A percentile compares a stretch with the other conserved stretches of the same genome.
These are phyloP conservation scores for Leucopsar rothschildi DNA, from an alignment of 2,113 vertebrate genomes.

Conservation along the genomic window DNA sequence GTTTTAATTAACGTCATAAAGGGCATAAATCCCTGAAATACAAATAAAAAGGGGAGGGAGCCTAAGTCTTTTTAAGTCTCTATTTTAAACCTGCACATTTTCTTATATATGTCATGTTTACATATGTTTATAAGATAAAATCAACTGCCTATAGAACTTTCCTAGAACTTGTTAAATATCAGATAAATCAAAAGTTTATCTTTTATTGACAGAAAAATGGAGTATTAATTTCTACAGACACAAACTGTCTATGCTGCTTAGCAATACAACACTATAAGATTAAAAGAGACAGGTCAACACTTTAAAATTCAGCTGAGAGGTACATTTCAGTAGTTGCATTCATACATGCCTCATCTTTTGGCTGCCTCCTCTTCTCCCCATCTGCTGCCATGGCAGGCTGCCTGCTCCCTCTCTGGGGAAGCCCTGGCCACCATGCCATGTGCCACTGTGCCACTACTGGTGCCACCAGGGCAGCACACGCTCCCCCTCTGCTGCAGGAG, in stretches of 20 bases:
- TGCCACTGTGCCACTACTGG: background rate
- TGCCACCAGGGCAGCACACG: background rate
- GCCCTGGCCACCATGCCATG: background rate
- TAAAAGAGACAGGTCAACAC: conserved; percentile 18
- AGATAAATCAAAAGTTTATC: background rate
- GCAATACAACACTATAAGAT: background rate
- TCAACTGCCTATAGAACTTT: background rate
- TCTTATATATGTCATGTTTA: background rate
- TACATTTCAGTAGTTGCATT: background rate
- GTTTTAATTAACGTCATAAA: background rate
- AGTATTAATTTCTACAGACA: background rate
- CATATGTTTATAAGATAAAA: background rate
- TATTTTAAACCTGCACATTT: background rate
- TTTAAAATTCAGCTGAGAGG: background rate
- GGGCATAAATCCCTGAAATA: background rate
- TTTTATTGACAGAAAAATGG: background rate
- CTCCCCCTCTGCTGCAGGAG: background rate
- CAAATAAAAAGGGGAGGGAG: rapidly evolving
- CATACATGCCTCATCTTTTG: conserved; percentile 41
- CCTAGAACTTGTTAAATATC: background rate
- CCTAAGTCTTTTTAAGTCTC: background rate
- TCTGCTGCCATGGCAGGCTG: conserved; percentile 59
- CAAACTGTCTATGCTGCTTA: background rate
- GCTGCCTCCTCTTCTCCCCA: conserved; percentile 50
- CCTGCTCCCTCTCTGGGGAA: background rate